Percentiles rank a stretch among this genome's conserved stretches.
Conservation (phyloP, 2,113 vertebrate genomes). For the Marmota flaviventris region DNA sequence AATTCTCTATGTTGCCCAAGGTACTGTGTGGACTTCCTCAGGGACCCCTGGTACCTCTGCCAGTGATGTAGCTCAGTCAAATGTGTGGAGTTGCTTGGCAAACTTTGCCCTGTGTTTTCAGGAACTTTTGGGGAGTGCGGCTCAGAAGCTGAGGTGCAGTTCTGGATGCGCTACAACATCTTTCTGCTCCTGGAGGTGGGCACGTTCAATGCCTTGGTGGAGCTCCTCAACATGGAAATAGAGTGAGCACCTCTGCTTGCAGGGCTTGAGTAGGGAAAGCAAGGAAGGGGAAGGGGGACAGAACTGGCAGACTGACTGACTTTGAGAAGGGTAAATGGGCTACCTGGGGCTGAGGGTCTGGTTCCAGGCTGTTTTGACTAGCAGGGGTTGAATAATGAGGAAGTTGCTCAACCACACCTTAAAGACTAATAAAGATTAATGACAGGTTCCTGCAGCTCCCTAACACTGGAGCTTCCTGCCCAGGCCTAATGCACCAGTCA, state of each 20-base stretch:
- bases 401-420: neutral
- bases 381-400: neutral
- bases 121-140: constrained; percentile 97
- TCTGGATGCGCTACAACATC: constrained; percentile 97
- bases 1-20: constrained; percentile 98
- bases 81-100: accelerated
- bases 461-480: neutral
- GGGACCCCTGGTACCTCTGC: neutral
- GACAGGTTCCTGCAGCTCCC: neutral
- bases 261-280: neutral
- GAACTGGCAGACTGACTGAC: neutral
- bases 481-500: neutral
- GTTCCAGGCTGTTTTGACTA: neutral
- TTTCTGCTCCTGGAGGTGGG: constrained; percentile 97
- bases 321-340: neutral
- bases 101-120: constrained; percentile 75
- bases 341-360: neutral
- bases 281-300: neutral
- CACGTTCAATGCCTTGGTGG: constrained; percentile 96
- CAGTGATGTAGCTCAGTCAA: neutral
- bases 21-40: constrained; percentile 81
- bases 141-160: constrained; percentile 95
- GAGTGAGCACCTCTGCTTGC: constrained; percentile 90
- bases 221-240: constrained; percentile 99
- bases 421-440: neutral